phyloP scores from a whole-genome alignment of 2,888 invertebrate genomes.

The Drosophila nr. perissopoda region DNA sequence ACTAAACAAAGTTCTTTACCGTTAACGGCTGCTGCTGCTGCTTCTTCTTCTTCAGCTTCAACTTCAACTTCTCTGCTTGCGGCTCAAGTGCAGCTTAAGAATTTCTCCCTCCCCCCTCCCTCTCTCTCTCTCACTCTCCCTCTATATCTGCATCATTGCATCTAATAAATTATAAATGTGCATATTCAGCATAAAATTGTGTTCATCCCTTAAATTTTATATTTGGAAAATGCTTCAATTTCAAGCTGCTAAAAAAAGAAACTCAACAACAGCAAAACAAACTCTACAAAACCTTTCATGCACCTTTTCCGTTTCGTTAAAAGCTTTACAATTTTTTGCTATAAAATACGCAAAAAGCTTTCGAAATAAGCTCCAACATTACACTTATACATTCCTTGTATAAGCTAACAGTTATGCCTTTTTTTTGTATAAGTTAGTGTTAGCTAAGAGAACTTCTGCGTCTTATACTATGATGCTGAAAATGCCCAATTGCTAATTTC shows the following conservation, averaged over 20 bases:
- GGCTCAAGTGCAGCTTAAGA: constrained; percentile 47
- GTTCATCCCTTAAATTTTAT: not conserved
- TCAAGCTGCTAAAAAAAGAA: too few relatives aligned
- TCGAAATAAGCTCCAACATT: not conserved
- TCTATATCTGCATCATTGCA: not conserved
- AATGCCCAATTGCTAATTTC: not conserved
- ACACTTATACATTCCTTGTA: constrained; percentile 3
- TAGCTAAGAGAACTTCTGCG: not conserved
- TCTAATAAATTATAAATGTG: not conserved
- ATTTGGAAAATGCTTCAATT: not conserved
- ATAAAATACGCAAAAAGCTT: not conserved
- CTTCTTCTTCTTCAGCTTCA: not conserved
- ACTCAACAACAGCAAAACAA: constrained; percentile 13
- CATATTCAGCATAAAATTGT: not conserved
- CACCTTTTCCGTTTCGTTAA: not conserved
- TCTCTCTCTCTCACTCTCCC: not conserved
- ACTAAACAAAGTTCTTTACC: constrained; percentile 38
- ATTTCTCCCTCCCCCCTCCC: constrained; percentile 10
- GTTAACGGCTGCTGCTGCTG: constrained; percentile 1
- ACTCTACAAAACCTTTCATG: not conserved
- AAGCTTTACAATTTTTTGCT: constrained; percentile 3
- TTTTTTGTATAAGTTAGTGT: not conserved
- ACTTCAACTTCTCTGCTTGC: not conserved
- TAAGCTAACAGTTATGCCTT: not conserved
- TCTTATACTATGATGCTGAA: not conserved